Conservation (phyloP, 1,140 invertebrate species). For the Pinna nobilis region DNA sequence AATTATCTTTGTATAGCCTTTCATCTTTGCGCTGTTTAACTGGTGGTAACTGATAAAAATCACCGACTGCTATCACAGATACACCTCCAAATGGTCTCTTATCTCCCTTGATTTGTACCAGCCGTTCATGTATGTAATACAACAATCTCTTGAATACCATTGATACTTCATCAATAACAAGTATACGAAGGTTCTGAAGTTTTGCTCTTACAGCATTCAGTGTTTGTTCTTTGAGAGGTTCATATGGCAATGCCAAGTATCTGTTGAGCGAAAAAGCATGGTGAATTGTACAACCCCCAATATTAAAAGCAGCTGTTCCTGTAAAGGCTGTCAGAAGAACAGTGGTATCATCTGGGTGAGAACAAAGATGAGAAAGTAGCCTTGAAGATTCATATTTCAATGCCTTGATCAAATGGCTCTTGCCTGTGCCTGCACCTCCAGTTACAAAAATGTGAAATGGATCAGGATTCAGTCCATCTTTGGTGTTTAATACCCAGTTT, state of each 20-base stretch:
- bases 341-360: conserved; percentile 17
- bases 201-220: conserved; percentile 16
- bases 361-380: conserved; percentile 5
- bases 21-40: conserved; percentile 21
- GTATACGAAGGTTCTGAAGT: conserved; percentile 2
- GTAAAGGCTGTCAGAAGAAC: conserved; percentile 33
- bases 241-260: conserved; percentile 1
- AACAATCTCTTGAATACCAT: conserved; percentile 39
- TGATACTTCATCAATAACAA: conserved; percentile 46
- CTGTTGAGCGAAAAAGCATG: conserved; percentile 15
- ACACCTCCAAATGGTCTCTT: conserved; percentile 36
- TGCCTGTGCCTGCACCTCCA: conserved; percentile 39
- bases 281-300: conserved; percentile 29
- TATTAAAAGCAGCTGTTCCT: conserved; percentile 27
- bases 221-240: conserved; percentile 20
- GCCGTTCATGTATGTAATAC: conserved; percentile 34
- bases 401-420: conserved; percentile 37
- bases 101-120: conserved; percentile 20
- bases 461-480: neutral
- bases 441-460: conserved; percentile 38
- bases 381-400: conserved; percentile 34
- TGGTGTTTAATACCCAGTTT: neutral
- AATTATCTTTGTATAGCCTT: neutral
- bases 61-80: conserved; percentile 38
- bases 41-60: conserved; percentile 45